Evolutionary conservation across 2,888 invertebrate species (phyloP), one percentile per base, ranked within the genome.

Genomic region (Sinhomidia bicolor): DNA sequence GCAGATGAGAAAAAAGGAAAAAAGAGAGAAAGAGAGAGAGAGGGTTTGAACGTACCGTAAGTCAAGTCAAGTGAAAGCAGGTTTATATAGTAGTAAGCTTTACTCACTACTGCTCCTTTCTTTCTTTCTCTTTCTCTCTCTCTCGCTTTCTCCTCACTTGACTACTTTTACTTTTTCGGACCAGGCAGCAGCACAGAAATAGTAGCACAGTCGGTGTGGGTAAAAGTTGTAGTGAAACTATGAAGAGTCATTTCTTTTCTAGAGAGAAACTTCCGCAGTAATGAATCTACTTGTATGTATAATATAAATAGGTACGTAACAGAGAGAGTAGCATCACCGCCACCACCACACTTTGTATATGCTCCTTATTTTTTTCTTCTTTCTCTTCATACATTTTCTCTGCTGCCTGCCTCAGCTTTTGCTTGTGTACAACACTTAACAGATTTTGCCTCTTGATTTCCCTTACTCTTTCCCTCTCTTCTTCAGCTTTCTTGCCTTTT

Each of bases 211-310:
- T 76, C 60, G 54, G 54, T 44, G 41, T 23, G 41, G 14, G 26
- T 36, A 36, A 36, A 71, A 71, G 71, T 44, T 51, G n/a, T 41
- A 41, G 62, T 82, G 76, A 51, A 82, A 82, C 71, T 71, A 74
- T 71, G 76, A 74, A 78, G 83, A 83, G 76, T 47, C 79, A 85
- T 88, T 88, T 88, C 78, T 83, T 62, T 60, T 65, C 71, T 60
- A 51, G 78, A 41, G 78, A 41, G 74, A 87, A 87, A 87, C 88
- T 88, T 88, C 88, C 78, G 88, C 88, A 88, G 88, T 88, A 88
- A 88, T 88, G 88, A 88, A 88, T 88, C 88, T 88, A 88, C 71
- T 71, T 41, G 79, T 71, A 76, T 26, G 76, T 51, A 76, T 47
- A 71, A 71, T 71, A 71, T 71, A 36, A 65, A 10, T 41, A 23